phyloP scores from a whole-genome alignment of 2,888 invertebrate species.

The Cremastinae sp. region DNA sequence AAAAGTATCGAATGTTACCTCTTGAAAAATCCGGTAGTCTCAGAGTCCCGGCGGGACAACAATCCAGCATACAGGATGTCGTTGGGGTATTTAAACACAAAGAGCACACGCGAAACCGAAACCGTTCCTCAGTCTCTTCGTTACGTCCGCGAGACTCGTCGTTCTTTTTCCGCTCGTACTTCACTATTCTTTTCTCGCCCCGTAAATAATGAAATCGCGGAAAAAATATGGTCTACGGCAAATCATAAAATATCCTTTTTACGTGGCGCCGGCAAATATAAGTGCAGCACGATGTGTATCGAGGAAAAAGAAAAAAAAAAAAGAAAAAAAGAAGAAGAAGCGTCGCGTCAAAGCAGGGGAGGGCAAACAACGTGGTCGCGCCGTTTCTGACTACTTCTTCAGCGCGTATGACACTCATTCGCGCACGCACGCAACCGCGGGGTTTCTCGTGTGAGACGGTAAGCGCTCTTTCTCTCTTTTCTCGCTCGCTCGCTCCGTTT shows the following conservation, averaged over 20 bases:
- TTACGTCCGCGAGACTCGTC: not conserved
- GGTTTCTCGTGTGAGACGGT: conserved; percentile 15
- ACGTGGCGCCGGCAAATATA: not conserved
- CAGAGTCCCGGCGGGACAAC: conserved; percentile 9
- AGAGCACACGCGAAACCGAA: conserved; percentile 28
- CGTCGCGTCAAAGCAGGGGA: conserved; percentile 4
- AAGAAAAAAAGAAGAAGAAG: conserved; percentile 17
- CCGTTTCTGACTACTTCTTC: conserved; percentile 1
- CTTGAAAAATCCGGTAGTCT: not conserved
- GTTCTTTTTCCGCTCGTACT: not conserved
- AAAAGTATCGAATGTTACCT: conserved; percentile 4
- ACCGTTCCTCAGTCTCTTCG: conserved; percentile 34
- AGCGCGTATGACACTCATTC: conserved; percentile 9
- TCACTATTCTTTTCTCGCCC: too few relatives aligned
- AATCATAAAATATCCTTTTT: too few relatives aligned
- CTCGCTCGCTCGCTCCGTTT: conserved; percentile 52
- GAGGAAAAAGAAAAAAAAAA: not conserved
- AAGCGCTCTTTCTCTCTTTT: conserved; percentile 36
- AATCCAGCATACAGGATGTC: not conserved
- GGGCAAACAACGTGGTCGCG: conserved; percentile 24
- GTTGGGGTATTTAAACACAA: not conserved
- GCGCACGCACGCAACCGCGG: conserved; percentile 27
- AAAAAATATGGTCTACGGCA: too few relatives aligned
- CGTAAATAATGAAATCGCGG: too few relatives aligned
- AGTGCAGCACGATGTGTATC: not conserved